These are phyloP conservation scores for Hirtodrosophila histrioides DNA, from an alignment of 2,888 invertebrate genomes.

Conservation along the genomic window DNA sequence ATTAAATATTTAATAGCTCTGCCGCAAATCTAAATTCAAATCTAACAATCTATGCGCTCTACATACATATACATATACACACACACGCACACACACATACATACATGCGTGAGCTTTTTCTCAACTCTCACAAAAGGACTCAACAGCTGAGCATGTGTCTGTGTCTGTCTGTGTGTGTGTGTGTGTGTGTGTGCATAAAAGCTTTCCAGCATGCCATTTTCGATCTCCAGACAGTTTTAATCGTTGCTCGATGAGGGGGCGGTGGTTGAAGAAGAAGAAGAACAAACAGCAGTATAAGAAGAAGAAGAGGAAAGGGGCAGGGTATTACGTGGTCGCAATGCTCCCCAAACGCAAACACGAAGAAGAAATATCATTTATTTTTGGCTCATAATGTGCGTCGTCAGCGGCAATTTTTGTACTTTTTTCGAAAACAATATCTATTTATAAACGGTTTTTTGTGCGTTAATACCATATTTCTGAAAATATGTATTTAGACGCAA, in stretches of 20 bases:
- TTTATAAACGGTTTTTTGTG: slow-evolving; percentile 70
- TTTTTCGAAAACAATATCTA: slow-evolving; percentile 72
- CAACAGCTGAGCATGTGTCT: neutral
- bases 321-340: slow-evolving; percentile 52
- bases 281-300: neutral
- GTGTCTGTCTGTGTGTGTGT: too few species aligned
- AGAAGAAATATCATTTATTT: slow-evolving; percentile 58
- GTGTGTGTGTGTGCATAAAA: too few species aligned
- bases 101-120: slow-evolving; percentile 4
- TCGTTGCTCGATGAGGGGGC: neutral
- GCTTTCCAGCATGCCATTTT: neutral
- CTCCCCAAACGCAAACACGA: slow-evolving; percentile 29
- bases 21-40: slow-evolving; percentile 23
- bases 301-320: slow-evolving; percentile 14
- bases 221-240: slow-evolving; percentile 4
- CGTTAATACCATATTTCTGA: slow-evolving; percentile 79
- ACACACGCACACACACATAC: neutral
- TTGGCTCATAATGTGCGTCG: slow-evolving; percentile 74
- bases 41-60: slow-evolving; percentile 4
- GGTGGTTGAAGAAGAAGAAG: too few species aligned
- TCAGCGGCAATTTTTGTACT: slow-evolving; percentile 60
- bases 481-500: slow-evolving; percentile 63
- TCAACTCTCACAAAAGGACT: slow-evolving; percentile 5
- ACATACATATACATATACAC: neutral
- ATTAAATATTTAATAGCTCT: slow-evolving; percentile 64